Evolutionary conservation across 2,113 vertebrate genomes (phyloP), one percentile per base, ranked within the genome.

Genomic region (Rhodinocichla rosea): DNA sequence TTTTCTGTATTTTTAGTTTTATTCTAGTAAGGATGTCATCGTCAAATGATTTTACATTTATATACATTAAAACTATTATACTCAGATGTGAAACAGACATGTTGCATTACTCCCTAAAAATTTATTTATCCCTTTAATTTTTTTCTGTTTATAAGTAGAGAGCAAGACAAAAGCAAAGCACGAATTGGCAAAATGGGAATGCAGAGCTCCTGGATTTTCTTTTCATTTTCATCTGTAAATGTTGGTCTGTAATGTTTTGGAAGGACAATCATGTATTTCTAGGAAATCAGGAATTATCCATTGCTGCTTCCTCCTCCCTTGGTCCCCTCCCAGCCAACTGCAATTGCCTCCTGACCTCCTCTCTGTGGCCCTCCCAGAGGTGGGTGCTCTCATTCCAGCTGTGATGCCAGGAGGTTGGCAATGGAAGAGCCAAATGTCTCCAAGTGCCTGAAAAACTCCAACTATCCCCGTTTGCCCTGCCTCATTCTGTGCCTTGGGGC

Each of bases 391-490:
- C 3, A 0, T 70, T 73, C 57, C 50, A 73, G 6, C 11, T 83
- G 35, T 27, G 64, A 27, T 57, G 27, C 0, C 1, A 49, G 17
- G 20, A 82, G 11, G 5, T 5, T 42, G 23, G 13, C 49, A 60
- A 14, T 44, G 14, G 30, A 49, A n/a, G 75, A 44, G 13, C 3
- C 23, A 60, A 20, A 32, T 15, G 26, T 32, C 21, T 74, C 40
- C 23, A 69, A 49, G 10, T 0, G 3, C n/a, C 42, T 62, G 52
- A 15, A 53, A 42, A 52, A 33, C 37, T 57, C n/a, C 42, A 60
- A 0, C 18, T 44, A 23, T 13, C 16, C 13, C 12, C 1, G 0
- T 64, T 77, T 77, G 4, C 20, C 28, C 27, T 56, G 28, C 8
- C 8, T 40, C 3, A 0, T 59, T 57, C 30, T 63, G 23, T n/a